phyloP scores from a whole-genome alignment of 92 coral and sea anemone species.

The Bergia sp. region DNA sequence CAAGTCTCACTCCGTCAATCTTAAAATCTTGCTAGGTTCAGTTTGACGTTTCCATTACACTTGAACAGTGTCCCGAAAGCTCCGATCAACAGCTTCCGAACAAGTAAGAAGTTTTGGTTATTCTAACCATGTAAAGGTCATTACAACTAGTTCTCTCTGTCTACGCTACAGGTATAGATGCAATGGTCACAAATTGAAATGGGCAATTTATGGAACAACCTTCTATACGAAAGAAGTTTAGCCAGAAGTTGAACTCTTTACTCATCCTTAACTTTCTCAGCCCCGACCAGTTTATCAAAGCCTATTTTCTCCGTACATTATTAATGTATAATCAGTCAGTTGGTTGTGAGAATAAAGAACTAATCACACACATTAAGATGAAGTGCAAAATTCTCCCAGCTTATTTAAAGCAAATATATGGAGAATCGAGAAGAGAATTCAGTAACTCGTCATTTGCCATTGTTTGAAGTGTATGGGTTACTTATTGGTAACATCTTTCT shows the following conservation, averaged over 20 bases:
- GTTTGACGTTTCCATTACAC: conserved; percentile 81
- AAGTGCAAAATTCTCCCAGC: no score
- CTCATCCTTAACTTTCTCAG: neutral
- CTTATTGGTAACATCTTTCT: neutral
- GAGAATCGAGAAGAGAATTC: neutral
- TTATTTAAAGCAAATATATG: no score
- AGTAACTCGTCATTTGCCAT: no score
- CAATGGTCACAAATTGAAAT: neutral
- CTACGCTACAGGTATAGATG: neutral
- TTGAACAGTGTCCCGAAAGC: conserved; percentile 74
- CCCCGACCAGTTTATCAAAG: neutral
- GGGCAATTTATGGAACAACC: no score
- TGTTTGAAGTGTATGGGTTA: no score
- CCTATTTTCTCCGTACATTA: neutral
- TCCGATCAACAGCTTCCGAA: conserved; percentile 47
- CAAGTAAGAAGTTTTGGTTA: neutral
- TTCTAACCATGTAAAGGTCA: neutral
- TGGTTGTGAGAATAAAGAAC: neutral
- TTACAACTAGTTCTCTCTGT: neutral
- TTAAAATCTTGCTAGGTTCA: conserved; percentile 55
- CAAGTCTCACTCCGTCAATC: no score
- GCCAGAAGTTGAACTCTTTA: no score
- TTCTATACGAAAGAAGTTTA: no score
- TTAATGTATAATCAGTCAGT: no score
- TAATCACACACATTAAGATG: neutral